phyloP scores from a whole-genome alignment of 37 sponge, comb jelly and placozoan species.

The Oopsacas minuta region DNA sequence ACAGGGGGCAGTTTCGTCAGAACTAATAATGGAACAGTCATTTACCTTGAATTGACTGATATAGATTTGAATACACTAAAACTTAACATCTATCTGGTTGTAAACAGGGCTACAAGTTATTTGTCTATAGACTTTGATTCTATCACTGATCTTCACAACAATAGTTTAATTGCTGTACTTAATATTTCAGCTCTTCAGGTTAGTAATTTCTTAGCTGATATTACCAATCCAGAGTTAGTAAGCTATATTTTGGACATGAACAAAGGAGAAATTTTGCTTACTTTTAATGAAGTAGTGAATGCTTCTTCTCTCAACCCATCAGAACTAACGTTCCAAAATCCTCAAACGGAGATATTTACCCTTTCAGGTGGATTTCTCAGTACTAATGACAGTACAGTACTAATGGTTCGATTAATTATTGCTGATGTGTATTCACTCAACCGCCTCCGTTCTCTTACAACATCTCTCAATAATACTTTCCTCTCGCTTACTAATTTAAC shows the following conservation, averaged over 20 bases:
- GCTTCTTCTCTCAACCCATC: constrained; percentile 28
- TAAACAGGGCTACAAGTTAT: neutral
- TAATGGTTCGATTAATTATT: constrained; percentile 32
- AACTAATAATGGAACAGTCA: constrained; percentile 32
- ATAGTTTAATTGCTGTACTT: constrained; percentile 1
- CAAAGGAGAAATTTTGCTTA: constrained; percentile 31
- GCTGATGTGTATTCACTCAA: constrained; percentile 58
- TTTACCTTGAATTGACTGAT: neutral
- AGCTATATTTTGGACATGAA: constrained; percentile 63
- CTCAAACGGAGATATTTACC: constrained; percentile 24
- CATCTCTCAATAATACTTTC: constrained; percentile 33
- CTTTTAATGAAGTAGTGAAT: constrained; percentile 69
- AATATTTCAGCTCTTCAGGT: constrained; percentile 28
- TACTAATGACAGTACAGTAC: constrained; percentile 29
- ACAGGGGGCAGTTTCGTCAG: constrained; percentile 29
- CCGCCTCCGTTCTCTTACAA: constrained; percentile 41
- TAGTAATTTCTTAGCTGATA: constrained; percentile 31
- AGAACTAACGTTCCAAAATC: constrained; percentile 30
- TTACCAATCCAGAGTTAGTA: constrained; percentile 32
- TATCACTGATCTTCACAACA: neutral
- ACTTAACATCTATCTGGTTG: neutral
- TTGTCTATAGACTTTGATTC: neutral
- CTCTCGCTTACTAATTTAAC: constrained; percentile 30
- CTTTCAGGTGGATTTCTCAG: constrained; percentile 15
- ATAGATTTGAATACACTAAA: constrained; percentile 9